A percentile compares a stretch with the other conserved stretches of the same genome.
Evolutionary conservation across 2,113 vertebrate genomes (phyloP).

Genomic region (Centropus bengalensis): DNA sequence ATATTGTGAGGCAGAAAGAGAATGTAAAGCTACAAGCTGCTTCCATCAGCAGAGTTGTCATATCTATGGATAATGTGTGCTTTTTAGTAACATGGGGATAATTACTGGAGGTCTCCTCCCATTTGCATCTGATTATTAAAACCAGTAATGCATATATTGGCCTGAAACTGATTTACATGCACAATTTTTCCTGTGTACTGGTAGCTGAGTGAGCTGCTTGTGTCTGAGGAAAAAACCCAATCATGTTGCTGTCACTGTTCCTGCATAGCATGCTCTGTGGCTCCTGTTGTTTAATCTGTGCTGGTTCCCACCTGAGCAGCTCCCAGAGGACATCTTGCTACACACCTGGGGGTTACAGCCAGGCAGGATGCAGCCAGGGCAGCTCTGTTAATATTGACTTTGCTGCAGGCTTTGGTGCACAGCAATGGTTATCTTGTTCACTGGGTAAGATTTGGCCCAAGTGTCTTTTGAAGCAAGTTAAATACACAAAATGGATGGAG

Average conservation of each 20-base stretch:
- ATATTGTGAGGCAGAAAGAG: background rate
- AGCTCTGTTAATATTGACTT: conserved; percentile 62
- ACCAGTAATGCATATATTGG: background rate
- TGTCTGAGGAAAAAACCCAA: background rate
- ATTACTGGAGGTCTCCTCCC: background rate
- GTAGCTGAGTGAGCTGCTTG: background rate
- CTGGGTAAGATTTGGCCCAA: background rate
- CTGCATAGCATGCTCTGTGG: background rate
- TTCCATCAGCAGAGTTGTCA: background rate
- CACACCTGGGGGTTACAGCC: background rate
- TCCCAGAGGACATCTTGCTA: background rate
- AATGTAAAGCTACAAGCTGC: background rate
- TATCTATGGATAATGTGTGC: background rate
- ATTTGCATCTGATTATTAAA: conserved; percentile 21
- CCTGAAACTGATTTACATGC: conserved; percentile 2
- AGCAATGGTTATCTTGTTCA: background rate
- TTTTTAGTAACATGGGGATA: background rate
- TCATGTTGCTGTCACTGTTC: background rate
- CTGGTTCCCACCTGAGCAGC: background rate
- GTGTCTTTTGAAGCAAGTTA: conserved; percentile 32
- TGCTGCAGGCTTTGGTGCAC: background rate
- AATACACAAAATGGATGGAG: background rate
- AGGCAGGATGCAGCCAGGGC: conserved; percentile 2
- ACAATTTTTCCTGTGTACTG: background rate
- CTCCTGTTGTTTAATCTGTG: background rate